A percentile compares a stretch with the other conserved stretches of the same genome.
phyloP scores from a whole-genome alignment of 2,888 invertebrate genomes.

The Hetaerina titia region DNA sequence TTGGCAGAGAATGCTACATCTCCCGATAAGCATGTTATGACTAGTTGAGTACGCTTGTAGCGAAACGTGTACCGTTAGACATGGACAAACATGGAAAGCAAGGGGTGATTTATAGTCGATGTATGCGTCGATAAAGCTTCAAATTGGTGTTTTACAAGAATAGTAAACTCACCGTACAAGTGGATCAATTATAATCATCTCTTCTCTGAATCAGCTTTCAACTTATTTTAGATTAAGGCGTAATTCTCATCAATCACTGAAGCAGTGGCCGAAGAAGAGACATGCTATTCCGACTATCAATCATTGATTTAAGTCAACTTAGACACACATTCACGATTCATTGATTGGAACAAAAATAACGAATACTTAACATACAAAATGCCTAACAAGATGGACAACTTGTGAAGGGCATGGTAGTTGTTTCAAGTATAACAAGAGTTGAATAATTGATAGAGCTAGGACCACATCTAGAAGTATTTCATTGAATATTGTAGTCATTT shows the following conservation, averaged over 20 bases:
- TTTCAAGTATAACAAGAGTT: not conserved
- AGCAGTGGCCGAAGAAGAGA: not conserved
- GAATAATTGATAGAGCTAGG: not conserved
- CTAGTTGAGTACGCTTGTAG: not conserved
- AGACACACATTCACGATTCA: not conserved
- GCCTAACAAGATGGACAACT: not conserved
- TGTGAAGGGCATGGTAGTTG: not conserved
- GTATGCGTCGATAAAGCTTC: not conserved
- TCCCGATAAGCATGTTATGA: not conserved
- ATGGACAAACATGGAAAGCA: not conserved
- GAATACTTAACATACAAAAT: not conserved
- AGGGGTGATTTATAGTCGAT: not conserved
- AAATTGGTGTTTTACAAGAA: conserved; percentile 42
- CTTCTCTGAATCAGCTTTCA: not conserved
- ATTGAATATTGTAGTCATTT: not conserved
- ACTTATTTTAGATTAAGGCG: conserved; percentile 3
- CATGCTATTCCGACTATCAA: conserved; percentile 37
- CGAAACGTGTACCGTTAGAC: not conserved
- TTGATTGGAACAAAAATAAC: not conserved
- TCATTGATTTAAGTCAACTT: conserved; percentile 35
- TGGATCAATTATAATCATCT: conserved; percentile 48
- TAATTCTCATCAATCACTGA: conserved; percentile 57
- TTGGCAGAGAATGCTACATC: not conserved
- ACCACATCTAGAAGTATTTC: not conserved
- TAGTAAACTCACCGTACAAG: conserved; percentile 39